Evolutionary conservation across 2,113 vertebrate species (phyloP), one percentile per base, ranked within the genome.

Genomic region (Setophaga coronata): DNA sequence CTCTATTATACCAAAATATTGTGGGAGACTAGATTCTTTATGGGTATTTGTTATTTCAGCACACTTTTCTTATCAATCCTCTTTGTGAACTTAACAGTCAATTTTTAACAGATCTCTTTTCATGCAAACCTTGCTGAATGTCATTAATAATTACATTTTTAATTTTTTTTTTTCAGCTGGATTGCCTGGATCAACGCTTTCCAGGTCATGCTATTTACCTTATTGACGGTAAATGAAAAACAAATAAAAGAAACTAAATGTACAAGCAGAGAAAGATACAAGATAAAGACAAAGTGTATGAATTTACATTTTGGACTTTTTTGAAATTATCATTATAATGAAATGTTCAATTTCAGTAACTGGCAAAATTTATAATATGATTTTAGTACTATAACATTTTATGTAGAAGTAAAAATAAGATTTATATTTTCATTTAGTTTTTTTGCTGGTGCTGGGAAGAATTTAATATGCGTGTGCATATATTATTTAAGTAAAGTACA

Each of bases 401-500:
- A 45, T 34, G 9, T 33, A 64, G 40, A 92, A 84, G 15, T 7
- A 64, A 89, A 94, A 87, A 33, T 21, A 51, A 71, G 31, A 17
- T 42, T 91, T 81, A 64, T 64, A 43, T 77, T 86, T 80, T 82
- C 26, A 26, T 69, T 81, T 62, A 9, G 1, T 51, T 69, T 72
- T 94, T 86, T 71, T 60, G 10, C 77, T 83, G 29, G 38, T 74
- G 15, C 31, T 64, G 17, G 31, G 45, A 87, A 70, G 14, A 64
- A 78, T 54, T 66, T 93, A 80, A 17, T 77, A 62, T 71, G 56
- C 56, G 18, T 61, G 40, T 67, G 53, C 57, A 92, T 81, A 31
- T 78, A 93, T 93, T 92, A 90, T 95, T 96, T 92, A 92, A 58
- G 31, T 54, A 86, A 48, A 80, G 18, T 64, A 38, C 61, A 96